Base-by-base conservation (phyloP, 2,797 vertebrate species). In the Lateolabrax maculatus region DNA sequence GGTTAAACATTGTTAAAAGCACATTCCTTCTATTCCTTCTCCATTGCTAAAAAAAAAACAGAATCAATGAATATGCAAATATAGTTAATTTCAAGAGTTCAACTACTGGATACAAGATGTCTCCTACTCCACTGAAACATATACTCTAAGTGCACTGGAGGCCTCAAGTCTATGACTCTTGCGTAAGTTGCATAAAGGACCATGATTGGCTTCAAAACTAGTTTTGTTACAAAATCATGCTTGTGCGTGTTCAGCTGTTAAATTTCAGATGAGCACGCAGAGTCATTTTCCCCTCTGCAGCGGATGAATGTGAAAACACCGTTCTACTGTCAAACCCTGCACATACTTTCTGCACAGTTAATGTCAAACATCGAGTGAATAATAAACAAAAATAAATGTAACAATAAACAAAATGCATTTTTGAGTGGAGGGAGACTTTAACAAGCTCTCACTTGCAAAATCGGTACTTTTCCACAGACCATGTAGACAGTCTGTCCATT, bases 1-100 rank as follows among this genome's bases (percentile, higher is more conserved):
- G 21, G 43, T 56, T 71, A 31, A 23, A 53, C 44, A 69, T 75
- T 62, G 37, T 49, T 75, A 19, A 70, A 71, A 64, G 27, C 46
- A 49, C 25, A 49, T 48, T n/a, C n/a, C n/a, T n/a, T n/a, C 1
- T 18, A n/a, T n/a, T 60, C 12, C 25, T 25, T 55, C 48, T 39
- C 49, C 5, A 19, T 41, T 23, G 21, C 10, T 56, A 21, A 31
- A 44, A 21, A 37, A 44, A 66, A 55, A 67, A 21, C 11, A 43
- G n/a, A 29, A 31, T 52, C 23, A 55, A 37, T 70, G 53, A 62
- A 75, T 70, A 65, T 63, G 56, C 36, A 49, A 67, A 43, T 41
- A 41, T 36, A 34, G 19, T 60, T 53, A 1, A 43, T 75, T 80
- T 65, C 27, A 60, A 71, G 63, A 19, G 15, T 49, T 37, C 18